Conservation (phyloP, 2,113 vertebrate species). For the Panurus biarmicus region DNA sequence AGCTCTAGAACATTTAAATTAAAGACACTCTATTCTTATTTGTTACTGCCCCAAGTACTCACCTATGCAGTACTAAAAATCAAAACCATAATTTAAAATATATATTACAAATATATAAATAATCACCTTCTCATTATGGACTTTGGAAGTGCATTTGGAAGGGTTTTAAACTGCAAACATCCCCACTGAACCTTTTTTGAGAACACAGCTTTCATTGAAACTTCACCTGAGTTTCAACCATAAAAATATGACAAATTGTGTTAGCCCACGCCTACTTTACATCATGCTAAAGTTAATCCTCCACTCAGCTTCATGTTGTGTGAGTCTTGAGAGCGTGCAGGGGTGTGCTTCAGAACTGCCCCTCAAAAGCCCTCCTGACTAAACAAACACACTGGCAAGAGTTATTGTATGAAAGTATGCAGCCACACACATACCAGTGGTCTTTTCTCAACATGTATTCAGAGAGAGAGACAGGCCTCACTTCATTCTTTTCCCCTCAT, state of each 20-base stretch:
- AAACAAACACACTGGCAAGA: not conserved
- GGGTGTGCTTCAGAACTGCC: not conserved
- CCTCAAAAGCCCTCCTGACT: not conserved
- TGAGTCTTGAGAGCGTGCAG: not conserved
- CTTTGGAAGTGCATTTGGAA: not conserved
- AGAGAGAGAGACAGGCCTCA: not conserved
- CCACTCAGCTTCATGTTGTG: not conserved
- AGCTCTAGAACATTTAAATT: not conserved
- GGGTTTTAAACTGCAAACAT: not conserved
- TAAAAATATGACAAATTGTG: not conserved
- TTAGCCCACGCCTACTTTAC: not conserved
- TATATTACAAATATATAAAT: not conserved
- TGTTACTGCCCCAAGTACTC: not conserved
- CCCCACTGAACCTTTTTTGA: not conserved
- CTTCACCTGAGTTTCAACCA: not conserved
- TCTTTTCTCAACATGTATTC: not conserved
- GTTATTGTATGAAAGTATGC: not conserved
- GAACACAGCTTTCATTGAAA: not conserved
- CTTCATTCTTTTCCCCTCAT: not conserved
- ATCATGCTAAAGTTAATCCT: not conserved
- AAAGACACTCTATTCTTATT: not conserved
- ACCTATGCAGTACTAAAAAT: not conserved
- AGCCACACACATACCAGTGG: not conserved
- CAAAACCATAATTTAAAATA: not conserved
- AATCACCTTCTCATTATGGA: not conserved